phyloP scores from a whole-genome alignment of 1,140 invertebrate genomes.

The Eulimnadia texana region DNA sequence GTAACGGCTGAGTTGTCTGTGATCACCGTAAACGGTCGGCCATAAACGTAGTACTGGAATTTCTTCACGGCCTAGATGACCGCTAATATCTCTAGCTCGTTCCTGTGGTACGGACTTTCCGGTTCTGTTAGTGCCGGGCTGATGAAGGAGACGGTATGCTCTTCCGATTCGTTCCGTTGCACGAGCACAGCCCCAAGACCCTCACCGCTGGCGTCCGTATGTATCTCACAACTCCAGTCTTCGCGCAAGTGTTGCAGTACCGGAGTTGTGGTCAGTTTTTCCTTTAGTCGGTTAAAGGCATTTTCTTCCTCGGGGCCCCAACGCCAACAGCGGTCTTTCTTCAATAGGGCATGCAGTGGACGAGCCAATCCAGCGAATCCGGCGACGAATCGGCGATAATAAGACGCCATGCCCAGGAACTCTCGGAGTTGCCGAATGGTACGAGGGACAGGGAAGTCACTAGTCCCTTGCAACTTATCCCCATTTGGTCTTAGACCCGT shows the following conservation, averaged over 20 bases:
- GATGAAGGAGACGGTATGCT: constrained; percentile 1
- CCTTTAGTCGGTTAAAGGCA: not conserved
- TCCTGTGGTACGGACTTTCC: constrained; percentile 22
- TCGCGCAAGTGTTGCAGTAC: not conserved
- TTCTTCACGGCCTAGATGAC: constrained; percentile 27
- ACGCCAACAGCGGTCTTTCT: constrained; percentile 15
- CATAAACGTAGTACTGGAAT: constrained; percentile 27
- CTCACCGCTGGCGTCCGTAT: constrained; percentile 1
- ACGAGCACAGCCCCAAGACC: constrained; percentile 5
- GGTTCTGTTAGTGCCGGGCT: not conserved
- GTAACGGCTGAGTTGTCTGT: constrained; percentile 30
- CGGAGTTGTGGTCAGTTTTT: not conserved
- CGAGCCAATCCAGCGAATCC: constrained; percentile 24
- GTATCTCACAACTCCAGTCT: not conserved
- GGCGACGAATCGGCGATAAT: constrained; percentile 29
- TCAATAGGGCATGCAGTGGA: constrained; percentile 22
- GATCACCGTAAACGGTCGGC: constrained; percentile 26
- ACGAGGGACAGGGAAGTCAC: constrained; percentile 14
- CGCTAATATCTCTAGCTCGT: constrained; percentile 31
- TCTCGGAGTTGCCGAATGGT: not conserved
- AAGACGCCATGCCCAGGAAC: constrained; percentile 22
- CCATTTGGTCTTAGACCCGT: constrained; percentile 12
- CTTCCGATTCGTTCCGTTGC: not conserved
- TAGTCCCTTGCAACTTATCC: constrained; percentile 14
- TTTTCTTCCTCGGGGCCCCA: not conserved